Evolutionary conservation across 2,888 invertebrate genomes (phyloP).

Genomic region (Heliconius hortense): DNA sequence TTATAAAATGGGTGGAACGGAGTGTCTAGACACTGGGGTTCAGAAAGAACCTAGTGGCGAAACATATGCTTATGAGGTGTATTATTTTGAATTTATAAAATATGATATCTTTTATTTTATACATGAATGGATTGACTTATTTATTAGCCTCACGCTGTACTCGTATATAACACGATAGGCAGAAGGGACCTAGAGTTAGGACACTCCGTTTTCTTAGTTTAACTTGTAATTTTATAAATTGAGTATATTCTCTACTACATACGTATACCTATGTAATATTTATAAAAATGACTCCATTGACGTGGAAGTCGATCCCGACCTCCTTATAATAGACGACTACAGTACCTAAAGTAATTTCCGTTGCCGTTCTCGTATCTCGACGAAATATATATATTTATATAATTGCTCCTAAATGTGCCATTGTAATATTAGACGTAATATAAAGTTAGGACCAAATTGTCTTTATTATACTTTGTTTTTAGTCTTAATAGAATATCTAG

Average conservation of each 20-base stretch:
- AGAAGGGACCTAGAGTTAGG: not conserved
- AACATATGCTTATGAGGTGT: too few relatives aligned
- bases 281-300: not conserved
- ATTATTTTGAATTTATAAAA: too few relatives aligned
- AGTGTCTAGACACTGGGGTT: not conserved
- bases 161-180: not conserved
- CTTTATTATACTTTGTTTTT: constrained; percentile 6
- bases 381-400: constrained; percentile 20
- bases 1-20: not conserved
- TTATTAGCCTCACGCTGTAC: not conserved
- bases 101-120: too few relatives aligned
- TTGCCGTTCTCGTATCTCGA: constrained; percentile 23
- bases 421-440: constrained; percentile 12
- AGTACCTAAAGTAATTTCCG: constrained; percentile 37
- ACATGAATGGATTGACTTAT: not conserved
- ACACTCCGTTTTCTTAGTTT: not conserved
- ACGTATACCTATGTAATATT: not conserved
- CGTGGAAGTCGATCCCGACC: constrained; percentile 9
- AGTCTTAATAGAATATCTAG: constrained; percentile 6
- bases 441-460: not conserved
- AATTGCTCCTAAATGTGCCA: constrained; percentile 23
- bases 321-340: not conserved
- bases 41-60: too few relatives aligned
- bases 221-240: too few relatives aligned
- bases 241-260: not conserved